A percentile compares a stretch with the other conserved stretches of the same genome.
These are phyloP conservation scores for Schmidtea mediterranea DNA, from an alignment of 1,140 invertebrate species.

Conservation along the genomic window DNA sequence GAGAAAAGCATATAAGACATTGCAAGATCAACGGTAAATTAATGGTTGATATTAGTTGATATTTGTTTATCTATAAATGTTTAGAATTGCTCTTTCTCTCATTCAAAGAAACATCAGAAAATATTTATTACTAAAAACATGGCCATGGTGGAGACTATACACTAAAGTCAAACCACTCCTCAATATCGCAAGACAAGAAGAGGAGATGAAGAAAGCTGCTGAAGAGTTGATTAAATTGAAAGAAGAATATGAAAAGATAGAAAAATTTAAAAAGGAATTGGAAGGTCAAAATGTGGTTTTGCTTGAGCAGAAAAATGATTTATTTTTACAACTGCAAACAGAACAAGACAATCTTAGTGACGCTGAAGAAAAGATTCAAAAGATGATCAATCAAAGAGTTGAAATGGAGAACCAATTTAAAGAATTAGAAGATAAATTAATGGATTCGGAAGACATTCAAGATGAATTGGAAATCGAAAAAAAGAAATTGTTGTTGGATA, in stretches of 20 bases:
- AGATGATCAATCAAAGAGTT: conserved; percentile 73
- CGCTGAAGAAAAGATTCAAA: conserved; percentile 62
- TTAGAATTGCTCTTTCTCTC: conserved; percentile 63
- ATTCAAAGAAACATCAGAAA: conserved; percentile 90
- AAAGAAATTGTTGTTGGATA: conserved; percentile 80
- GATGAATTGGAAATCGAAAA: conserved; percentile 64
- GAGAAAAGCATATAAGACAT: conserved; percentile 67
- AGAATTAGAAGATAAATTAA: conserved; percentile 76
- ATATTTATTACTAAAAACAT: conserved; percentile 86
- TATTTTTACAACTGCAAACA: conserved; percentile 56
- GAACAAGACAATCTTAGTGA: conserved; percentile 35
- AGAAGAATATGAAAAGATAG: conserved; percentile 68
- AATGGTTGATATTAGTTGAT: no score
- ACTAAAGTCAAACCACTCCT: conserved; percentile 86
- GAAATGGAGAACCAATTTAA: conserved; percentile 81
- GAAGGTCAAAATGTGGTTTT: conserved; percentile 63
- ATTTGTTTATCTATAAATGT: conserved; percentile 8
- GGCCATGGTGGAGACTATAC: conserved; percentile 99
- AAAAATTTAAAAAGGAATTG: conserved; percentile 78
- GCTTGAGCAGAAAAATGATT: conserved; percentile 62
- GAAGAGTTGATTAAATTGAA: conserved; percentile 76
- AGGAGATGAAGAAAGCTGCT: conserved; percentile 85
- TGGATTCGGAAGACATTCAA: conserved; percentile 73
- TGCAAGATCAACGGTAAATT: conserved; percentile 87
- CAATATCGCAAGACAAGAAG: conserved; percentile 86